phyloP scores from a whole-genome alignment of 2,888 invertebrate genomes.

The Lithosia quadra region DNA sequence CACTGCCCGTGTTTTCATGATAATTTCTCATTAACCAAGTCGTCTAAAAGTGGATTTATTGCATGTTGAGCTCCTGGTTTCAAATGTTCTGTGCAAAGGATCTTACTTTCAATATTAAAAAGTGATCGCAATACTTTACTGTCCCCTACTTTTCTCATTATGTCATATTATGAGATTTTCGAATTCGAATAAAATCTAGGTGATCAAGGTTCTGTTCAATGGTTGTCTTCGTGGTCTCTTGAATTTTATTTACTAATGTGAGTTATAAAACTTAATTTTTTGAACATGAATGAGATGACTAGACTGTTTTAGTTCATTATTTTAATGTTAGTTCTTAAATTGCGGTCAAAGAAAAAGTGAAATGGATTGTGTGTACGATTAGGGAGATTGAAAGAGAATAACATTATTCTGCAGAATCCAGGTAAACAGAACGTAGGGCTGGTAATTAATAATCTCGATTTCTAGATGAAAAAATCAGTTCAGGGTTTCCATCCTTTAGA shows the following conservation, averaged over 20 bases:
- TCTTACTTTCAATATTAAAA: background rate
- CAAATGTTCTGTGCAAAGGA: constrained; percentile 4
- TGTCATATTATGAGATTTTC: background rate
- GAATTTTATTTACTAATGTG: background rate
- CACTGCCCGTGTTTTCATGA: background rate
- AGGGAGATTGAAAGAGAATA: too few species aligned
- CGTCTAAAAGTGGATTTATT: constrained; percentile 1
- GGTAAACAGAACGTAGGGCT: background rate
- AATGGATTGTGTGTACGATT: background rate
- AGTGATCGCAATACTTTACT: background rate
- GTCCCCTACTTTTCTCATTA: background rate
- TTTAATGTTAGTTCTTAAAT: background rate
- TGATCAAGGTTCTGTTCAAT: background rate
- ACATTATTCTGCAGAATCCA: too few species aligned
- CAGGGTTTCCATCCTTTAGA: background rate
- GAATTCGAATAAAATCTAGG: background rate
- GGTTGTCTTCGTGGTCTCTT: background rate
- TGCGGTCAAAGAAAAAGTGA: background rate
- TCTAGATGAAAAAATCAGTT: background rate
- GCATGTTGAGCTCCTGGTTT: background rate
- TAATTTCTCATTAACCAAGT: too few species aligned
- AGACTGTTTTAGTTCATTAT: background rate
- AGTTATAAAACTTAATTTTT: background rate
- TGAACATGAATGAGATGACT: background rate
- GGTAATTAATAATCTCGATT: background rate